Evolutionary conservation across 2,797 vertebrate species (phyloP), one percentile per base, ranked within the genome.

Genomic region (Lepidocolaptes lacrymiger): DNA sequence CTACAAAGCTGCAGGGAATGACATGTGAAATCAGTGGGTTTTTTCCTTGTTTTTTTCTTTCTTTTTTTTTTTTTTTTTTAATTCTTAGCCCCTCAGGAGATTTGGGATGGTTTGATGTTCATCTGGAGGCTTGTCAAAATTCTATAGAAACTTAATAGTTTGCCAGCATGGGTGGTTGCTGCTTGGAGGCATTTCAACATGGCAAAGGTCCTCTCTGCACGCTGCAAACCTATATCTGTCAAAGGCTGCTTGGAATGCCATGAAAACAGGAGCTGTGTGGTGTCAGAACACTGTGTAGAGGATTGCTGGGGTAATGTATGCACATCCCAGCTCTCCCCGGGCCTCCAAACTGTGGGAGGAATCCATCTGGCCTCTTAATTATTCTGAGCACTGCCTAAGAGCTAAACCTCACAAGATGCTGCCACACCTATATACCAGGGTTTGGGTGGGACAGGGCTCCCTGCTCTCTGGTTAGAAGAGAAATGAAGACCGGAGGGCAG

Each of bases 151-250:
- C 75, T 91, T 96, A 96, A 95, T 93, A 76, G 94, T 80, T 71
- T 97, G 94, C 97, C 95, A 93, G 85, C 94, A 77, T 96, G 96
- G 96, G 96, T 96, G 96, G 97, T 82, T 41, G 88, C 89, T 91
- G 93, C 96, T 75, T 37, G 81, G 51, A 93, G 77, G 96, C 96
- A 96, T 97, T 97, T 94, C 2, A 21, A 91, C 92, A 91, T 94
- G 95, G 95, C 92, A 83, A 71, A 95, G 72, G 89, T 75, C 83
- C 86, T 95, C 89, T 85, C 86, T 95, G 91, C 69, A 79, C 0
- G 3, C 84, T 93, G 66, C 81, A 94, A 71, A 96, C 91, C 89
- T 80, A 58, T 63, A 84, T 79, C 74, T 3, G 2, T 92, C 83
- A 78, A 84, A 89, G 88, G 64, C 84, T 83, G 77, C 84, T 94